Conservation (phyloP, 2,113 vertebrate species). For the Paramisgurnus dabryanus region DNA sequence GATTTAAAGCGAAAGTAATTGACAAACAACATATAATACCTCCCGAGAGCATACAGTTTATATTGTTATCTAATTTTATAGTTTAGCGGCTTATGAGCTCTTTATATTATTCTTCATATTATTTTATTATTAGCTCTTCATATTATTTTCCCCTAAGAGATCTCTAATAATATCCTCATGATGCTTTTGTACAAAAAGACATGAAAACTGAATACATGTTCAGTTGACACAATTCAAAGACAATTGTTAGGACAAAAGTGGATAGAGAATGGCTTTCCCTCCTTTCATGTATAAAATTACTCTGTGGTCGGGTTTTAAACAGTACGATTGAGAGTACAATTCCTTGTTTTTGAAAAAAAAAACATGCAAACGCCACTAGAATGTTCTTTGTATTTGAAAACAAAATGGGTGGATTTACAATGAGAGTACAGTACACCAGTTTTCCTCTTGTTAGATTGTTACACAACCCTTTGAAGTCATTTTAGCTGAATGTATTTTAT, state of each 20-base stretch:
- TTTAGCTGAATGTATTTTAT: conserved; percentile 1
- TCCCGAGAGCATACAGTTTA: too few relatives aligned
- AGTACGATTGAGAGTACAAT: background rate
- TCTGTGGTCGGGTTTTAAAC: background rate
- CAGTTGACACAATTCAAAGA: background rate
- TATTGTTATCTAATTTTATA: too few relatives aligned
- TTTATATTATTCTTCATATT: too few relatives aligned
- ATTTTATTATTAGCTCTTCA: too few relatives aligned
- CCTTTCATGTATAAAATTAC: conserved; percentile 12
- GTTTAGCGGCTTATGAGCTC: too few relatives aligned
- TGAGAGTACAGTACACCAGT: background rate
- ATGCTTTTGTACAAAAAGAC: background rate
- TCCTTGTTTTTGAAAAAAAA: background rate
- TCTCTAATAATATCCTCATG: background rate
- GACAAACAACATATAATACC: too few relatives aligned
- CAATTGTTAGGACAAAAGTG: background rate
- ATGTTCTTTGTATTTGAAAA: conserved; percentile 10
- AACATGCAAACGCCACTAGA: background rate
- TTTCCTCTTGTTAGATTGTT: background rate
- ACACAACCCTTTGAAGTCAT: conserved; percentile 9
- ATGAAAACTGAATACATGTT: background rate
- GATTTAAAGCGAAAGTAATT: too few relatives aligned
- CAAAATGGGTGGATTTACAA: background rate
- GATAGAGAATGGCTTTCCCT: background rate
- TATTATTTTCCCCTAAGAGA: background rate